Evolutionary conservation across 2,888 invertebrate genomes (phyloP).

Genomic region (Coremacera marginata): DNA sequence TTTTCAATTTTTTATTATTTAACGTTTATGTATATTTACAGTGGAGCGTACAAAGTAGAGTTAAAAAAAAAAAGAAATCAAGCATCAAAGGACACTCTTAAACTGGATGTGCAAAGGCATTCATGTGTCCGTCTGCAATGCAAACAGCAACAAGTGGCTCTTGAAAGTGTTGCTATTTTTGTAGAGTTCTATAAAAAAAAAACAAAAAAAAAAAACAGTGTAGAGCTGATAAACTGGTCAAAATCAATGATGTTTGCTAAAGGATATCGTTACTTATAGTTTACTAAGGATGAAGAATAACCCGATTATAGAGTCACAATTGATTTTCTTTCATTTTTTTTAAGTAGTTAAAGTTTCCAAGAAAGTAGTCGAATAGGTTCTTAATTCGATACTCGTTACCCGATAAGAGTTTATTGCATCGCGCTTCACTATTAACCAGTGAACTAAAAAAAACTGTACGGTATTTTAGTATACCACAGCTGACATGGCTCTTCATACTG

Average conservation of each 20-base stretch:
- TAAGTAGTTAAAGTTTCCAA: too few relatives aligned
- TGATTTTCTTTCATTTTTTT: too few relatives aligned
- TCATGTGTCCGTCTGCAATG: neutral
- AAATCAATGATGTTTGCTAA: conserved; percentile 35
- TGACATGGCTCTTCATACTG: too few relatives aligned
- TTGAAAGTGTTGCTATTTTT: conserved; percentile 7
- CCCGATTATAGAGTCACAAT: too few relatives aligned
- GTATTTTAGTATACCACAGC: too few relatives aligned
- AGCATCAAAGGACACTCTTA: conserved; percentile 24
- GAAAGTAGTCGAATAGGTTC: too few relatives aligned
- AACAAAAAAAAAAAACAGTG: neutral
- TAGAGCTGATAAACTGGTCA: conserved; percentile 5
- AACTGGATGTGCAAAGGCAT: neutral
- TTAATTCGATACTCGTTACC: too few relatives aligned
- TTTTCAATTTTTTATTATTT: conserved; percentile 63
- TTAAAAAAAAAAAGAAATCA: neutral
- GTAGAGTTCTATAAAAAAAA: neutral
- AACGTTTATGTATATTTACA: conserved; percentile 54
- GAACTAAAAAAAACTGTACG: too few relatives aligned
- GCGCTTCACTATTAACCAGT: too few relatives aligned
- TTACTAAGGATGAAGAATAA: neutral
- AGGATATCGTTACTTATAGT: conserved; percentile 31
- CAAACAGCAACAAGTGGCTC: conserved; percentile 23
- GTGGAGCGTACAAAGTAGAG: neutral
- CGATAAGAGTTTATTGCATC: too few relatives aligned